Evolutionary conservation across 92 coral and sea anemone genomes (phyloP).

Genomic region (Galaxea fascicularis): DNA sequence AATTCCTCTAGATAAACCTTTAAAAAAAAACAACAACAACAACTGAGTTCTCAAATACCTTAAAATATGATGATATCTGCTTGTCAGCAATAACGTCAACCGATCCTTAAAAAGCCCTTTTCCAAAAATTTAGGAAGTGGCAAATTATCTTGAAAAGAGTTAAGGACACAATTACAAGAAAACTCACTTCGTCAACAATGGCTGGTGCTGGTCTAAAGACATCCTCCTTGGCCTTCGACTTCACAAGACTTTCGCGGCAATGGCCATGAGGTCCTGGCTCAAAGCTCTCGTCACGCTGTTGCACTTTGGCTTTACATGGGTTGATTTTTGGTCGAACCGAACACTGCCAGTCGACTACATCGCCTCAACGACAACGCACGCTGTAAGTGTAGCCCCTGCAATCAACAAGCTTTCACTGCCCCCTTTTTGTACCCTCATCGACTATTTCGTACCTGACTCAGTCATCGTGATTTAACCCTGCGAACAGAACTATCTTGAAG

Average conservation of each 20-base stretch:
- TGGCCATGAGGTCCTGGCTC: constrained; percentile 17
- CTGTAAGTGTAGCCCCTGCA: too few species aligned
- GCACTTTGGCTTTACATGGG: constrained; percentile 6
- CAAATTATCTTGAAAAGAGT: not conserved
- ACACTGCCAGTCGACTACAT: constrained; percentile 17
- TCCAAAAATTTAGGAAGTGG: not conserved
- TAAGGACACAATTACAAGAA: not conserved
- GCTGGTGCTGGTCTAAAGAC: constrained; percentile 33
- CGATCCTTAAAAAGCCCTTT: too few species aligned
- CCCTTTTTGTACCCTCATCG: not conserved
- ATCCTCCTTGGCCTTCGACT: constrained; percentile 8
- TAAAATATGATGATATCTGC: too few species aligned
- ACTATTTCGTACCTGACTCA: constrained; percentile 7
- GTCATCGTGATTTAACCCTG: constrained; percentile 6
- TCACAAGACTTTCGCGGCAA: too few species aligned
- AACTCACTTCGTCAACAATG: constrained; percentile 31
- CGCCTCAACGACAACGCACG: too few species aligned
- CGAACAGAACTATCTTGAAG: too few species aligned
- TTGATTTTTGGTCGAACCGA: constrained; percentile 10
- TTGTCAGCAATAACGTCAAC: not conserved
- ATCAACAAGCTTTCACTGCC: not conserved
- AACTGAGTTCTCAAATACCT: too few species aligned
- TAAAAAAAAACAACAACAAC: too few species aligned
- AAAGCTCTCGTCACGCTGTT: not conserved
- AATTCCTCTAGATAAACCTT: too few species aligned